Evolutionary conservation across 2,888 invertebrate species (phyloP).

Genomic region (Synergus umbraculus): DNA sequence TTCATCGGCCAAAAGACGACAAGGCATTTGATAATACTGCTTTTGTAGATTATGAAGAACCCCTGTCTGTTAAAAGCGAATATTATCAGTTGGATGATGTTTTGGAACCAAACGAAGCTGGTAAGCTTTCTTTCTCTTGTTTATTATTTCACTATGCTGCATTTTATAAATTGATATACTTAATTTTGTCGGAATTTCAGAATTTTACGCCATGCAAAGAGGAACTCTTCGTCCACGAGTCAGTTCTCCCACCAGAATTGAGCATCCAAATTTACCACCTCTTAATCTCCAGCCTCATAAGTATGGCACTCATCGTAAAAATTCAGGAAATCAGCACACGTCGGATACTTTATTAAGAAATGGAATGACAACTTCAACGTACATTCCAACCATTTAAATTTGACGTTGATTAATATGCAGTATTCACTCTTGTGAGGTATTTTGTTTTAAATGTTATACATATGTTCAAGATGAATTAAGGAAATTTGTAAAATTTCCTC

Average conservation of each 20-base stretch:
- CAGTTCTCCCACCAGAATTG: constrained; percentile 89
- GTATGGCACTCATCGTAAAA: constrained; percentile 72
- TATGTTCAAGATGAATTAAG: background rate
- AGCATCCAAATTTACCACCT: constrained; percentile 89
- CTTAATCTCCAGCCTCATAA: constrained; percentile 83
- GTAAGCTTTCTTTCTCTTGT: constrained; percentile 54
- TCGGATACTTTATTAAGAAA: constrained; percentile 69
- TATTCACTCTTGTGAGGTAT: background rate
- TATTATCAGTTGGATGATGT: constrained; percentile 83
- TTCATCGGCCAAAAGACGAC: constrained; percentile 69
- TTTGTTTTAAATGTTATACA: background rate
- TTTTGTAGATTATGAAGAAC: constrained; percentile 90
- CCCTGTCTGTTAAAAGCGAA: constrained; percentile 86
- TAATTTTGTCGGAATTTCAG: constrained; percentile 52
- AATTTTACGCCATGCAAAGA: constrained; percentile 65
- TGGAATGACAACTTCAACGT: constrained; percentile 68
- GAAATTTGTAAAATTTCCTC: background rate
- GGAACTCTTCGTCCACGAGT: constrained; percentile 82
- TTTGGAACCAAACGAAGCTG: constrained; percentile 69
- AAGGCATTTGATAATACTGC: constrained; percentile 85
- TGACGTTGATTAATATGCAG: constrained; percentile 11
- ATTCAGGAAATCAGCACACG: constrained; percentile 65
- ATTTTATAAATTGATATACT: no score
- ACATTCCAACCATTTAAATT: constrained; percentile 71
- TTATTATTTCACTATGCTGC: no score